Base-by-base conservation (phyloP, 2,888 invertebrate genomes). In the Tipula helvola region DNA sequence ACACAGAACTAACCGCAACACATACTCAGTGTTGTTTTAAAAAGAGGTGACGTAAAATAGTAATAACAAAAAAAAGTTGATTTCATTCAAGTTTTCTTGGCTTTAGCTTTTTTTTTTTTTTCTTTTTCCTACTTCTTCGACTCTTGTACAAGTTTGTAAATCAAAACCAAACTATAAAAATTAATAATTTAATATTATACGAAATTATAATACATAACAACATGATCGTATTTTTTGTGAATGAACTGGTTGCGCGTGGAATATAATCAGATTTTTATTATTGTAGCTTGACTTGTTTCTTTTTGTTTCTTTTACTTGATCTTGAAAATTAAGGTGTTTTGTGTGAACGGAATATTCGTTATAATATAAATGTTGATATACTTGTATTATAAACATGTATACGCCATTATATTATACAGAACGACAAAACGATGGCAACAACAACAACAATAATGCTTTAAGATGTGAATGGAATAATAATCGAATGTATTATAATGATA, bases 201-300 rank as follows among this genome's bases (percentile, higher is more conserved):
- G 10, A 52, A 28, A 28, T 71, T 71, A 71, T 71, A 71, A 52
- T 52, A 52, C n/a, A 52, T n/a, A 7, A 71, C 71, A 71, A 71
- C 28, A 71, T 28, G 84, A 84, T 84, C 84, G 84, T 84, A 39
- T 36, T 84, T 39, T 36, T 84, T 84, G 84, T 84, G 84, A 84
- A 84, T 84, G 84, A 84, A 84, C 84, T 84, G 84, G 84, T 84
- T 84, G 84, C 84, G 84, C 84, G 84, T 84, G 84, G 84, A 84
- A 84, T 84, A 84, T 36, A 84, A 84, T 84, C 71, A 71, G 5
- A 10, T 71, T 71, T n/a, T 28, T 71, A 12, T 84, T 84, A n/a
- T n/a, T 84, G 39, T 84, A 41, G 84, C 41, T n/a, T 84, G 36
- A 84, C 41, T 84, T 41, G 84, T 83, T 83, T 47, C 16, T n/a